Conservation (phyloP, 1,140 invertebrate species). For the Onthophagus taurus region DNA sequence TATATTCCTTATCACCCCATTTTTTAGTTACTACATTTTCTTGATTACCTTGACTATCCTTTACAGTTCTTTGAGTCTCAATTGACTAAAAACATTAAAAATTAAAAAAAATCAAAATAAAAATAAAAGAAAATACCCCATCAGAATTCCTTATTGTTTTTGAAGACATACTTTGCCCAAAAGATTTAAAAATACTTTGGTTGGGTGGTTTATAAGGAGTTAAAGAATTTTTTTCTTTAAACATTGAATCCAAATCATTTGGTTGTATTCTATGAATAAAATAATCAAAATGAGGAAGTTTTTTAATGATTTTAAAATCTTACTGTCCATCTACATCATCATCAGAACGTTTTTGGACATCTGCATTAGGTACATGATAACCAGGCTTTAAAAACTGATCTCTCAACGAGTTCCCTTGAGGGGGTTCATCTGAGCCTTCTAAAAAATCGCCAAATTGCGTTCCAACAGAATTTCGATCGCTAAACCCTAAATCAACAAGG, state of each 20-base stretch:
- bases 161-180: conserved; percentile 33
- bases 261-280: conserved; percentile 34
- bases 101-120: conserved; percentile 12
- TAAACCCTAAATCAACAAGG: conserved; percentile 7
- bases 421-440: conserved; percentile 2
- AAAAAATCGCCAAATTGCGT: neutral
- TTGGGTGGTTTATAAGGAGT: conserved; percentile 2
- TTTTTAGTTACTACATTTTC: conserved; percentile 40
- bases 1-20: conserved; percentile 40
- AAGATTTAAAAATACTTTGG: too few species aligned
- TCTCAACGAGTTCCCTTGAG: conserved; percentile 25
- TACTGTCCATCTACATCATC: conserved; percentile 45
- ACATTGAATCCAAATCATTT: conserved; percentile 33
- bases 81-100: conserved; percentile 30
- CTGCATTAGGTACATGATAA: conserved; percentile 23
- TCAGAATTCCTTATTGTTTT: conserved; percentile 36
- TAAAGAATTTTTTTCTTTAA: conserved; percentile 9
- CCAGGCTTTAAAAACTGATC: conserved; percentile 40
- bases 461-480: neutral
- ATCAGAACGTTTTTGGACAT: conserved; percentile 34
- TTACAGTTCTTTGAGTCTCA: conserved; percentile 39
- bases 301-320: conserved; percentile 16
- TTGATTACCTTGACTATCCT: conserved; percentile 42
- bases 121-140: conserved; percentile 34
- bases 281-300: conserved; percentile 11